phyloP scores from a whole-genome alignment of 1,140 invertebrate genomes.

The Bemisia tabaci region DNA sequence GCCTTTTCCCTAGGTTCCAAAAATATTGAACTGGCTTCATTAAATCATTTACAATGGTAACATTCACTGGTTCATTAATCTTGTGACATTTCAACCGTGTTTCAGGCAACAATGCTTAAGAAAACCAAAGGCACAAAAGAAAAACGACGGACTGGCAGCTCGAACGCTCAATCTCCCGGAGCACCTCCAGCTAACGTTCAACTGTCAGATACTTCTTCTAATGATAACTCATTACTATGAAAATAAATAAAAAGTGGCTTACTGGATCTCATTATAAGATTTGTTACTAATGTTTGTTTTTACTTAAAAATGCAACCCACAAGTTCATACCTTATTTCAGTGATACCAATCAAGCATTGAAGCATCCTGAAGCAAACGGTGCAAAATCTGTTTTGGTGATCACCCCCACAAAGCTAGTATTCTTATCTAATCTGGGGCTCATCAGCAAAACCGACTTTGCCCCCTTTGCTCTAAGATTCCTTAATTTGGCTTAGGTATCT shows the following conservation, averaged over 20 bases:
- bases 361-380: too few species aligned
- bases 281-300: background rate
- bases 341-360: background rate
- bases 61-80: too few species aligned
- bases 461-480: background rate
- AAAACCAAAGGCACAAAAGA: constrained; percentile 30
- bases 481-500: background rate
- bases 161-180: background rate
- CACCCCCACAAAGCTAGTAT: too few species aligned
- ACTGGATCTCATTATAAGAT: background rate
- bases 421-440: too few species aligned
- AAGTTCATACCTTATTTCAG: background rate
- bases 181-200: background rate
- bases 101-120: constrained; percentile 51
- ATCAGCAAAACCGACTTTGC: too few species aligned
- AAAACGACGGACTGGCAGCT: background rate
- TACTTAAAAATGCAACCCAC: background rate
- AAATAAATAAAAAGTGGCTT: background rate
- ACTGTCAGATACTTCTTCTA: background rate
- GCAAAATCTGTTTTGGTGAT: too few species aligned
- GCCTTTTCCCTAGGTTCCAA: too few species aligned
- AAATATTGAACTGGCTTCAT: too few species aligned
- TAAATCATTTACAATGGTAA: too few species aligned
- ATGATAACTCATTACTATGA: background rate
- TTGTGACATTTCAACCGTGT: too few species aligned